These are phyloP conservation scores for Gymnogyps californianus DNA, from an alignment of 2,113 vertebrate species.

Conservation along the genomic window DNA sequence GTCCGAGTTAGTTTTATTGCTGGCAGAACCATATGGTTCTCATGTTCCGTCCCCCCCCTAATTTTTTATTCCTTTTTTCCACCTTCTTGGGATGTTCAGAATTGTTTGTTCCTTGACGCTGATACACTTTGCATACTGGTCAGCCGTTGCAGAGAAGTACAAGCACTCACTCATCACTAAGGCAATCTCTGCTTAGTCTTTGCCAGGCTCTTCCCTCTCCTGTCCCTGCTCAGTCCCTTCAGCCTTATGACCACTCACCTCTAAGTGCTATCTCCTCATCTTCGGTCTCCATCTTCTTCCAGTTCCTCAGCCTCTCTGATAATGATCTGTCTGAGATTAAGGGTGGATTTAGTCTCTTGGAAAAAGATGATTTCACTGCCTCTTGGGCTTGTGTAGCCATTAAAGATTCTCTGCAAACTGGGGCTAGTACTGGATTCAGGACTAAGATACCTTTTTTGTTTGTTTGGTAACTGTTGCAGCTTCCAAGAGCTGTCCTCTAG, in stretches of 20 bases:
- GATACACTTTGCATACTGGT: background rate
- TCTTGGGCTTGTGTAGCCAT: background rate
- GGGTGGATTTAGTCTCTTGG: background rate
- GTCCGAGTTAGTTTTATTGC: background rate
- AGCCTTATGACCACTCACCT: background rate
- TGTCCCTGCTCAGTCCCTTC: background rate
- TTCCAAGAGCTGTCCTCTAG: background rate
- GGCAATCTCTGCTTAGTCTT: background rate
- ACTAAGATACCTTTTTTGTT: background rate
- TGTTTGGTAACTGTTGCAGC: background rate
- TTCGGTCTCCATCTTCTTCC: background rate
- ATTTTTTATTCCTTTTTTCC: background rate
- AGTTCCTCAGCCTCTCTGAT: background rate
- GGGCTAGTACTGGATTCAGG: background rate
- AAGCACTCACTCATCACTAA: fast-evolving
- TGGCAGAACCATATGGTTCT: fast-evolving
- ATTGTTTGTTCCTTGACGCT: background rate
- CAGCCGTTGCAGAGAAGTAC: background rate
- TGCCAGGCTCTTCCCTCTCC: background rate
- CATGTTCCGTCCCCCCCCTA: background rate
- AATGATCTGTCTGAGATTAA: background rate
- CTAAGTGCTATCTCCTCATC: background rate
- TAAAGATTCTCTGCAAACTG: background rate
- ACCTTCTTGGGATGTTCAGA: background rate
- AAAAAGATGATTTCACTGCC: background rate